Evolutionary conservation across 2,113 vertebrate genomes (phyloP).

Genomic region (Grus americana): DNA sequence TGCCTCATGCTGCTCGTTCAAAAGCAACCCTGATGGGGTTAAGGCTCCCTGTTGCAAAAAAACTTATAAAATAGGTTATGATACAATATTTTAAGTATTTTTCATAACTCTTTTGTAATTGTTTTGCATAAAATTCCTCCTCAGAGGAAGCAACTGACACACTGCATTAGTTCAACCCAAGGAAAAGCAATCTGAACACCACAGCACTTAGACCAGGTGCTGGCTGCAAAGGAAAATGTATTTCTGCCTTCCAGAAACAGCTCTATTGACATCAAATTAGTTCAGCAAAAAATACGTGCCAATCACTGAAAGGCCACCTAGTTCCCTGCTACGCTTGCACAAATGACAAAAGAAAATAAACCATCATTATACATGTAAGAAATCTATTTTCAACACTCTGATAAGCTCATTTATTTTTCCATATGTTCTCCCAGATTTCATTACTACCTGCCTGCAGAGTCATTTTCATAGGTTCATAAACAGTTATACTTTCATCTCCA

Average conservation of each 20-base stretch:
- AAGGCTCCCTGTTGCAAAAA: not conserved
- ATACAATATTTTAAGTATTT: not conserved
- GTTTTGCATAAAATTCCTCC: not conserved
- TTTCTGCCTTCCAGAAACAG: constrained; percentile 8
- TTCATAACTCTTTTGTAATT: not conserved
- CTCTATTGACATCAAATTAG: not conserved
- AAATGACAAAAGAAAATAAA: constrained; percentile 15
- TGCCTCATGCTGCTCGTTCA: not conserved
- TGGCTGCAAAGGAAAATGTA: not conserved
- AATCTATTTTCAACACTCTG: not conserved
- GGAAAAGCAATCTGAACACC: not conserved
- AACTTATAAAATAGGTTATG: not conserved
- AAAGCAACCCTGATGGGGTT: not conserved
- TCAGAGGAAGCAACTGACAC: not conserved
- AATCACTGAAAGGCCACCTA: not conserved
- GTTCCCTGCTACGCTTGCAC: not conserved
- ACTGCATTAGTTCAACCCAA: not conserved
- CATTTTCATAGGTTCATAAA: constrained; percentile 12
- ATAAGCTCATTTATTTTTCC: constrained; percentile 27
- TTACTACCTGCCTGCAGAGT: not conserved
- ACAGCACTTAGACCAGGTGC: not conserved
- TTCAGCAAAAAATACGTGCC: not conserved
- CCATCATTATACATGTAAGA: not conserved
- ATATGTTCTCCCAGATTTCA: constrained; percentile 24
- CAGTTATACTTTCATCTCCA: not conserved